Percentiles rank a stretch among this genome's conserved stretches.
Evolutionary conservation across 2,797 vertebrate species (phyloP).

Genomic region (Trematomus bernacchii): DNA sequence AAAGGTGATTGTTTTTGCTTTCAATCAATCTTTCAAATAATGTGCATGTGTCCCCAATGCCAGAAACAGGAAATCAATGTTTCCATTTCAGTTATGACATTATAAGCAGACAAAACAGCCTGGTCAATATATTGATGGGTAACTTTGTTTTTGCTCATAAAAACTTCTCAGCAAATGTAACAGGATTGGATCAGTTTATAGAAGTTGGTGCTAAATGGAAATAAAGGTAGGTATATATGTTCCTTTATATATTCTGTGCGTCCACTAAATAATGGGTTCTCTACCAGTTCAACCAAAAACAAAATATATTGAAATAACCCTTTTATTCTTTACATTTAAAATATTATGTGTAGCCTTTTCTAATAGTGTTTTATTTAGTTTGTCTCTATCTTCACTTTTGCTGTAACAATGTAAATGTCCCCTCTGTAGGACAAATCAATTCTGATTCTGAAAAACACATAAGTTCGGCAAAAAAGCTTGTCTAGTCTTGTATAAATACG

Average conservation of each 20-base stretch:
- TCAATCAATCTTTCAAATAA: conserved; percentile 14
- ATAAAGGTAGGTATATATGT: background rate
- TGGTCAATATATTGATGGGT: conserved; percentile 17
- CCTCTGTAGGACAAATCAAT: too few relatives aligned
- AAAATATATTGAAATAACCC: too few relatives aligned
- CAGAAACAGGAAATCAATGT: conserved; percentile 31
- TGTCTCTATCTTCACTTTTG: too few relatives aligned
- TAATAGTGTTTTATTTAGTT: too few relatives aligned
- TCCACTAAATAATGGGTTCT: too few relatives aligned
- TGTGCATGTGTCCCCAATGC: background rate
- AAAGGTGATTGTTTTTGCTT: background rate
- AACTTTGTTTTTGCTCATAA: conserved; percentile 33
- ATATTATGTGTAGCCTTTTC: too few relatives aligned
- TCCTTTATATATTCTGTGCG: background rate
- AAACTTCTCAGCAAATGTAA: conserved; percentile 2
- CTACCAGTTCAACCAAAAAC: too few relatives aligned
- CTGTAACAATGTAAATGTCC: too few relatives aligned
- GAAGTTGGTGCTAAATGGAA: background rate
- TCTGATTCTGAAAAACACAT: too few relatives aligned
- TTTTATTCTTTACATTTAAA: too few relatives aligned
- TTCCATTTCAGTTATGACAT: conserved; percentile 29
- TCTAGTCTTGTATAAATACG: background rate
- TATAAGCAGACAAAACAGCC: conserved; percentile 40
- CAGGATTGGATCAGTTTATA: conserved; percentile 21
- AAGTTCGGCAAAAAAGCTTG: background rate